These are phyloP conservation scores for Phanerotoma sp. DNA, from an alignment of 2,888 invertebrate genomes.

Conservation along the genomic window DNA sequence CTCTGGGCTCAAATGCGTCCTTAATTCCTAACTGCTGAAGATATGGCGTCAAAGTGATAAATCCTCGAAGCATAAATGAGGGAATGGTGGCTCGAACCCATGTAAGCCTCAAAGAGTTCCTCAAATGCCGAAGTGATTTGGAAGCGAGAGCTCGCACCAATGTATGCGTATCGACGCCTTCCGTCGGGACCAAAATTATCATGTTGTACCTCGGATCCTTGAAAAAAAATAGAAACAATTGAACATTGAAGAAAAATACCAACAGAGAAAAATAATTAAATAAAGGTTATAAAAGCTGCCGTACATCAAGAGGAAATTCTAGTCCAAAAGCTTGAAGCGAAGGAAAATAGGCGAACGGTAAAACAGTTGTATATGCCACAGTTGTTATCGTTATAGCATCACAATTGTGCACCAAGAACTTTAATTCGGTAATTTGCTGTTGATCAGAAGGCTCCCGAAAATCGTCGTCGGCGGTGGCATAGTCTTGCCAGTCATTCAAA, in stretches of 20 bases:
- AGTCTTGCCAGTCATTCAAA: slow-evolving; percentile 43
- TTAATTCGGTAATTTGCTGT: slow-evolving; percentile 47
- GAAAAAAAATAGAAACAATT: no score
- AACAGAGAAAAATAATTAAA: no score
- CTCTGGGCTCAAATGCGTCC: slow-evolving; percentile 78
- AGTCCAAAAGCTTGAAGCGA: slow-evolving; percentile 72
- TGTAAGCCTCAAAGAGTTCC: slow-evolving; percentile 68
- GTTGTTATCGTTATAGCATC: slow-evolving; percentile 54
- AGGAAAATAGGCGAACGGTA: slow-evolving; percentile 75
- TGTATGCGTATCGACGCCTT: slow-evolving; percentile 63
- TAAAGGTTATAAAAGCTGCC: no score
- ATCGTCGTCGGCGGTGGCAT: slow-evolving; percentile 36
- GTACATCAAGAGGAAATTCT: slow-evolving; percentile 76
- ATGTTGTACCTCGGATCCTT: slow-evolving; percentile 70
- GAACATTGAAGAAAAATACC: no score
- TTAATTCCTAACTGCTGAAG: slow-evolving; percentile 79
- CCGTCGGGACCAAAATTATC: slow-evolving; percentile 70
- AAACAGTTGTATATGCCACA: slow-evolving; percentile 73
- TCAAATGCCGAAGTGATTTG: slow-evolving; percentile 67
- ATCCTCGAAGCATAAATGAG: slow-evolving; percentile 77
- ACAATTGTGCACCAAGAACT: slow-evolving; percentile 54
- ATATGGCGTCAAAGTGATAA: slow-evolving; percentile 77
- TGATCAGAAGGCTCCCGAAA: not conserved
- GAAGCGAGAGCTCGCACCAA: slow-evolving; percentile 60
- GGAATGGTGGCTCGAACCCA: slow-evolving; percentile 78